Base-by-base conservation (phyloP, 2,888 invertebrate genomes). In the Campoplex nolae region DNA sequence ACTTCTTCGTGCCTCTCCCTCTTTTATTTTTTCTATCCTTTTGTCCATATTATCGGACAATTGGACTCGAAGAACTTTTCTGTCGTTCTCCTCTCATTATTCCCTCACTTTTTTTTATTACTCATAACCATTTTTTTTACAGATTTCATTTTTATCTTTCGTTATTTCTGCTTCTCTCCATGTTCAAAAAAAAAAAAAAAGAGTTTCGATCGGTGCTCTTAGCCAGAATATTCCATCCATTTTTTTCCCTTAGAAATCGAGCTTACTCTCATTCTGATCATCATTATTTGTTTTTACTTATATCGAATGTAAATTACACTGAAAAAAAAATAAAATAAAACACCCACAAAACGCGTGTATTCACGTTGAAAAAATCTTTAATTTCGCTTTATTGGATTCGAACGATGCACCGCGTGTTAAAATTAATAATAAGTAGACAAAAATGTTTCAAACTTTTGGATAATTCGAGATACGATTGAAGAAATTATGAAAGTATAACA, bases 71-170 rank as follows among this genome's bases (percentile, higher is more conserved):
- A 82, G 58, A 68, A 56, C 73, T 84, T 73, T 74, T 62, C 73
- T 51, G 70, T 62, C 70, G 18, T 32, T 51, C 73, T 71, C 73
- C 75, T 56, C 32, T 28, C 78, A 32, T 32, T 8, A 71, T 85
- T 82, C 45, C 79, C 84, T 88, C 85, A 87, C 82, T 84, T 70
- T 77, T 62, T 76, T 11, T 62, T 70, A 6, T 6, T 38, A 0
- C 70, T 68, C 18, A 42, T 74, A 32, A 48, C 71, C 67, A 16
- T 65, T 23, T 18, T 65, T 18, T 42, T 42, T n/a, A 32, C 78
- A 18, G 28, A 28, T 23, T 8, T 23, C 23, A 23, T 54, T 23
- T 38, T 16, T 54, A 56, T 48, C n/a, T 67, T 58, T 54, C 28
- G 18, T 79, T 74, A 42, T 18, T 23, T 8, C 48, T 23, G 13